A percentile compares a stretch with the other conserved stretches of the same genome.
Conservation (phyloP, 2,113 vertebrate species). For the Ornithorhynchus anatinus region DNA sequence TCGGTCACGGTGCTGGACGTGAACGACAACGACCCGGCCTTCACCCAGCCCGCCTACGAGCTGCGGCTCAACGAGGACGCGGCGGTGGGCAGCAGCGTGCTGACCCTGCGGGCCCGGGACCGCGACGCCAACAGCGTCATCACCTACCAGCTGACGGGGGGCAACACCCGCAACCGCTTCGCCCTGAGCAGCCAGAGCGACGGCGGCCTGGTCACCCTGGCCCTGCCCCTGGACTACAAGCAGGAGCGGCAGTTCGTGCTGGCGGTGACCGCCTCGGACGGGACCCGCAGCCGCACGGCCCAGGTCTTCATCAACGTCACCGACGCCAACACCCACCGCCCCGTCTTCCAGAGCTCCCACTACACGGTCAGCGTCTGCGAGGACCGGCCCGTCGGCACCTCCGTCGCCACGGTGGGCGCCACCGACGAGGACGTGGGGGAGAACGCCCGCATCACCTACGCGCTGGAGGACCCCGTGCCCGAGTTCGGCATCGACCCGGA, state of each 20-base stretch:
- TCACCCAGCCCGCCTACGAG: conserved; percentile 88
- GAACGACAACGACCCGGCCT: conserved; percentile 91
- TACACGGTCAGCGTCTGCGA: conserved; percentile 87
- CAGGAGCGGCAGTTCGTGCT: conserved; percentile 95
- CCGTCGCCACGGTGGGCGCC: conserved; percentile 86
- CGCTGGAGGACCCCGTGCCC: conserved; percentile 90
- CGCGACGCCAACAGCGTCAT: conserved; percentile 92
- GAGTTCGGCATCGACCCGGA: conserved; percentile 92
- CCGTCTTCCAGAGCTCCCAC: conserved; percentile 92
- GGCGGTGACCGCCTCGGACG: conserved; percentile 90
- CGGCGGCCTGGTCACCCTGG: conserved; percentile 89
- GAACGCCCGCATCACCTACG: conserved; percentile 91
- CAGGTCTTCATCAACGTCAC: conserved; percentile 96
- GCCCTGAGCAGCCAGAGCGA: conserved; percentile 96
- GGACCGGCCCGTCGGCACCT: conserved; percentile 86
- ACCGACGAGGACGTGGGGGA: conserved; percentile 94
- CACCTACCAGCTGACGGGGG: conserved; percentile 95
- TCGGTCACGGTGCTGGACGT: conserved; percentile 92
- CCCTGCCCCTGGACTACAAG: conserved; percentile 94
- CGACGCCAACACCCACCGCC: conserved; percentile 94
- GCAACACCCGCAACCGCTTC: conserved; percentile 96
- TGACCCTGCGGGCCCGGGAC: conserved; percentile 88
- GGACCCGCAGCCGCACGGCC: conserved; percentile 85
- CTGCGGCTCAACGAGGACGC: conserved; percentile 94
- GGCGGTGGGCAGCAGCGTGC: conserved; percentile 88